Evolutionary conservation across 2,797 vertebrate genomes (phyloP), one percentile per base, ranked within the genome.

Genomic region (Sebastes matsubarae): DNA sequence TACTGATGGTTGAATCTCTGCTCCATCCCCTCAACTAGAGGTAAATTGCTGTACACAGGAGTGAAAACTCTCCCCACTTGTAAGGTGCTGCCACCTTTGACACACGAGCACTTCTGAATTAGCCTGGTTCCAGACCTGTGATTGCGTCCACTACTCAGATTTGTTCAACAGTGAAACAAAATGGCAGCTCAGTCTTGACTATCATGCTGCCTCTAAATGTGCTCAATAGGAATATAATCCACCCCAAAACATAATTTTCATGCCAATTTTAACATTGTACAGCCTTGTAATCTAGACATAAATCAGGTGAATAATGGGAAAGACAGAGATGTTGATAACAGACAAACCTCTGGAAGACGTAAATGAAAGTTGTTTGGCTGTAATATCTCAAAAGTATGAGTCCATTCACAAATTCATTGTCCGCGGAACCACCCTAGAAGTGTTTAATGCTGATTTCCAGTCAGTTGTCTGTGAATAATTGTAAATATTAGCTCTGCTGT

Each of bases 1-100:
- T 30, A 29, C 58, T 60, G 30, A 63, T 63, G 10, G n/a, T 64
- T 36, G 61, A 38, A 32, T n/a, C 59, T 61, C 59, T 61, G 59
- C 29, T 61, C 59, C 18, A 32, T 30, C 29, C 58, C 5, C 24
- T 59, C 25, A 32, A n/a, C 30, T 22, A 4, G 25, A 29, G 30
- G 16, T 12, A 5, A 42, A 8, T 5, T 20, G 24, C 25, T 67
- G 16, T n/a, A 36, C 13, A 46, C 32, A 7, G 13, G 5, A 29
- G 36, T 3, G 2, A 36, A 36, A 61, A 22, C n/a, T 64, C n/a
- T 25, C 2, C 22, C 27, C 3, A 67, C 65, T 20, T 30, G 58
- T 10, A 61, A 20, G 18, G 8, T 30, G 34, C 61, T 24, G 60
- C 34, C 29, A 32, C 27, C 10, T 3, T 5, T 4, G 32, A 57